These are phyloP conservation scores for Sciurus niger DNA, from an alignment of 2,113 vertebrate genomes.

Conservation along the genomic window DNA sequence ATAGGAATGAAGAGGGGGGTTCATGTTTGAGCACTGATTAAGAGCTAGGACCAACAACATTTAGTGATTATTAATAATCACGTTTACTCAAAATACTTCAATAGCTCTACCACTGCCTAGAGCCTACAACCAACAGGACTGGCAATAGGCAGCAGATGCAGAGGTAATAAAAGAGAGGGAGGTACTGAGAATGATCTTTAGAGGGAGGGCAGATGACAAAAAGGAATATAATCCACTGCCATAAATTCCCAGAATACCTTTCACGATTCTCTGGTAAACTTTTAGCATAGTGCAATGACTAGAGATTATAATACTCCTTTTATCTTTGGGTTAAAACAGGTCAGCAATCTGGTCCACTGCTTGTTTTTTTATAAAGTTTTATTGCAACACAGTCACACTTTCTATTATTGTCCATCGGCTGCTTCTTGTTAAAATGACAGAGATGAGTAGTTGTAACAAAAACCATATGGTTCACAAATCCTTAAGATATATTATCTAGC, in stretches of 20 bases:
- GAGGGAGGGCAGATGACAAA: background rate
- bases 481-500: background rate
- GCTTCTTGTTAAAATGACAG: constrained; percentile 26
- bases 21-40: background rate
- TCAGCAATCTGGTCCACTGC: background rate
- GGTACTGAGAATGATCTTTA: constrained; percentile 11
- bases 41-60: constrained; percentile 27
- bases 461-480: background rate
- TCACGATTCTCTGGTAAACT: background rate
- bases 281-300: background rate
- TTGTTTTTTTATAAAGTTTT: constrained; percentile 31
- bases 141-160: background rate
- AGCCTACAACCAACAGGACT: background rate
- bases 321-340: background rate
- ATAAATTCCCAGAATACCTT: background rate
- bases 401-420: background rate
- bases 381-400: background rate
- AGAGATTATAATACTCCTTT: constrained; percentile 25
- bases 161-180: background rate
- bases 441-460: background rate
- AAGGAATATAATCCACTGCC: background rate
- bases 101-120: background rate
- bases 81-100: constrained; percentile 52
- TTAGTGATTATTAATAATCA: constrained; percentile 47
- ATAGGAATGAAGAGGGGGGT: background rate